These are phyloP conservation scores for Atherinomorus stipes DNA, from an alignment of 2,113 vertebrate genomes.

Conservation along the genomic window DNA sequence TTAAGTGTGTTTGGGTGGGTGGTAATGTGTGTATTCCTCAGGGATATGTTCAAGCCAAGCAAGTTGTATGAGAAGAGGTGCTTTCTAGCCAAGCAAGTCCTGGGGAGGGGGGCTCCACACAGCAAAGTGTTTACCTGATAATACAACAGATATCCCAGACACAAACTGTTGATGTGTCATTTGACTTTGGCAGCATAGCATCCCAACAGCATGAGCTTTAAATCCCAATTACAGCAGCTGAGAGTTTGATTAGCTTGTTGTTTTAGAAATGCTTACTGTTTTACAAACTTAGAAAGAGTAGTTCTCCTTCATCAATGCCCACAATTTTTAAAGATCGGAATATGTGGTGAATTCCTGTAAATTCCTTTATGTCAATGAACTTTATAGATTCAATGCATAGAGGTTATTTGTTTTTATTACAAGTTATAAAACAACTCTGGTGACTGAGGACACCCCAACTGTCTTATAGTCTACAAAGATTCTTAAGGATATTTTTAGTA, in stretches of 20 bases:
- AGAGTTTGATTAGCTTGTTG: conserved; percentile 33
- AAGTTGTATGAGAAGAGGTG: conserved; percentile 31
- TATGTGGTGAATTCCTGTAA: not conserved
- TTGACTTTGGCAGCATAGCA: conserved; percentile 60
- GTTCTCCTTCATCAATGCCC: not conserved
- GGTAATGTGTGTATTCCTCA: not conserved
- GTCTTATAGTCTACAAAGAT: conserved; percentile 67
- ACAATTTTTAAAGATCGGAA: not conserved
- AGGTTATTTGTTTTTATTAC: not conserved
- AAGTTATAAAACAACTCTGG: not conserved
- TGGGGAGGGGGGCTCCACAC: conserved; percentile 59
- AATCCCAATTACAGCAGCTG: conserved; percentile 36
- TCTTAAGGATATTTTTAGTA: conserved; percentile 90
- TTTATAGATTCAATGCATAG: not conserved
- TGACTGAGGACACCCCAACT: conserved; percentile 57
- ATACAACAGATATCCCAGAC: conserved; percentile 62
- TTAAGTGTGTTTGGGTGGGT: conserved; percentile 27
- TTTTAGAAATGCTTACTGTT: conserved; percentile 44
- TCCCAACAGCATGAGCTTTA: conserved; percentile 56
- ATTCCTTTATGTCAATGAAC: not conserved
- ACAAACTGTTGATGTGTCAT: conserved; percentile 72
- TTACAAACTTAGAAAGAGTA: not conserved
- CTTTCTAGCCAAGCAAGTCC: conserved; percentile 53
- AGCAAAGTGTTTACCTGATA: conserved; percentile 72
- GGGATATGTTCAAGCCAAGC: conserved; percentile 30